phyloP scores from a whole-genome alignment of 2,113 vertebrate species.

The Jacana jacana region DNA sequence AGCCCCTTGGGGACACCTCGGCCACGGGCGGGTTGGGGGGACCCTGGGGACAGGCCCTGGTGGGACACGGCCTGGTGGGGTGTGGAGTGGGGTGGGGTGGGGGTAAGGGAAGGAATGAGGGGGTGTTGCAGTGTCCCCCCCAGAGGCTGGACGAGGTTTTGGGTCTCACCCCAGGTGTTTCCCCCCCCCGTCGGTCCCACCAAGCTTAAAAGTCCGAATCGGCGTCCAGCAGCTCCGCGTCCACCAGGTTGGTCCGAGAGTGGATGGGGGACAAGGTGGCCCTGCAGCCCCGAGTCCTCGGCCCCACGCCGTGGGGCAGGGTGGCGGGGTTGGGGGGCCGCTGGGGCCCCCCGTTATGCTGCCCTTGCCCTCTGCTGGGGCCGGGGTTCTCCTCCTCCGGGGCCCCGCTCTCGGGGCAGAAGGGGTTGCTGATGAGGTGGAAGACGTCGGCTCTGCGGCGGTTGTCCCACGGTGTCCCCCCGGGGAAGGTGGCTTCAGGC shows the following conservation, averaged over 20 bases:
- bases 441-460: constrained; percentile 43
- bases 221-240: constrained; percentile 88
- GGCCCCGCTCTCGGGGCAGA: constrained; percentile 67
- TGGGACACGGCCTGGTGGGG: no score
- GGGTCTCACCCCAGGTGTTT: fast-evolving
- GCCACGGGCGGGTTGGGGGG: no score
- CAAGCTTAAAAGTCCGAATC: constrained; percentile 87
- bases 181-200: no score
- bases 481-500: constrained; percentile 34
- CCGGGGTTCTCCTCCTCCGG: not conserved
- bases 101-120: no score
- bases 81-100: no score
- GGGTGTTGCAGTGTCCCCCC: no score
- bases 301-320: not conserved
- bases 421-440: constrained; percentile 72
- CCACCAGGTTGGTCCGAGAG: constrained; percentile 92
- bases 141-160: not conserved
- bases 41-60: no score
- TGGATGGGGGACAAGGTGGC: constrained; percentile 82
- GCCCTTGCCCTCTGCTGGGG: not conserved
- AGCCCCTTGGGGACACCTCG: no score
- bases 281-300: constrained; percentile 74
- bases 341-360: not conserved
- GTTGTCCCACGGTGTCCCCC: not conserved
- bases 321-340: not conserved